phyloP scores from a whole-genome alignment of 2,797 vertebrate species.

The Dicrostonyx torquatus region DNA sequence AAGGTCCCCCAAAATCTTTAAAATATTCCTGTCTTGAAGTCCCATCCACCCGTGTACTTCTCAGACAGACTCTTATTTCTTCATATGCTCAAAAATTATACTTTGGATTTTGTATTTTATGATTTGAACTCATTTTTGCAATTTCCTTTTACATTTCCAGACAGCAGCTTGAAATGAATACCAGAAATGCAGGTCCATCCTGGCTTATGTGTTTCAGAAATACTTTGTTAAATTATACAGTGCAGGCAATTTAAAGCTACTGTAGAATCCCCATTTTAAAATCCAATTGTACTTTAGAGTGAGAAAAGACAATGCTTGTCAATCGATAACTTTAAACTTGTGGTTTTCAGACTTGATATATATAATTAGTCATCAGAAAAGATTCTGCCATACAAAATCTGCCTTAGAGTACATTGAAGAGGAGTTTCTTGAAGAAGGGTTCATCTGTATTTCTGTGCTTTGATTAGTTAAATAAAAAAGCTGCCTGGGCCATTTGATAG shows the following conservation, averaged over 20 bases:
- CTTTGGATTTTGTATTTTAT: slow-evolving; percentile 9
- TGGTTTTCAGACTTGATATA: not conserved
- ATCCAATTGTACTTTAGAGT: not conserved
- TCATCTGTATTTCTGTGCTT: no score
- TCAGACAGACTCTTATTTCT: not conserved
- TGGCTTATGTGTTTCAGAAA: not conserved
- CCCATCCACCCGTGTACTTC: not conserved
- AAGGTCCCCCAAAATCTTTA: not conserved
- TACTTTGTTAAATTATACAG: not conserved
- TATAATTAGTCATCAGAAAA: slow-evolving; percentile 16
- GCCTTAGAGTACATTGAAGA: not conserved
- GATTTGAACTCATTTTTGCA: slow-evolving; percentile 52
- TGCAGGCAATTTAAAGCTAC: not conserved
- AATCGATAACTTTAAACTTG: not conserved
- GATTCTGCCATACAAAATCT: not conserved
- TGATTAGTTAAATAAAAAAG: no score
- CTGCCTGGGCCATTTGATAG: no score
- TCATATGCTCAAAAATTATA: not conserved
- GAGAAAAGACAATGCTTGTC: slow-evolving; percentile 25
- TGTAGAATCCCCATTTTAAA: slow-evolving; percentile 5
- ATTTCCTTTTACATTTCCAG: slow-evolving; percentile 29
- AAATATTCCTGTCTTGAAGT: not conserved
- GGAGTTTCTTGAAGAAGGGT: slow-evolving; percentile 58
- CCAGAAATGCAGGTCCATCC: slow-evolving; percentile 4
- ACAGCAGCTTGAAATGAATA: not conserved